Evolutionary conservation across 2,888 invertebrate genomes (phyloP).

Genomic region (Stenodera caucasica): DNA sequence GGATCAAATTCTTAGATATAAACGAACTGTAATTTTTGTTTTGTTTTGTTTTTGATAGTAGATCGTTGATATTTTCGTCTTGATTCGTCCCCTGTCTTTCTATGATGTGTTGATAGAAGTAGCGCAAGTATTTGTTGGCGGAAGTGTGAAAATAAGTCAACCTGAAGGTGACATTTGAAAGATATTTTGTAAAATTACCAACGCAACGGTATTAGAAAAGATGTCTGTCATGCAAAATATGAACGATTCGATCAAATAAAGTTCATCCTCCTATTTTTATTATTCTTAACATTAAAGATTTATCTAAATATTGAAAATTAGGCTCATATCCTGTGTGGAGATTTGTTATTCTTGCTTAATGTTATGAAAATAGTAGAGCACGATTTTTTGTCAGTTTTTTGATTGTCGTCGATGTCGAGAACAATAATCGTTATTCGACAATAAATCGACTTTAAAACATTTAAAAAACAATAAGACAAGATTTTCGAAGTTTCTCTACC

Average conservation of each 20-base stretch:
- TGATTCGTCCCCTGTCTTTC: not conserved
- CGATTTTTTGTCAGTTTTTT: not conserved
- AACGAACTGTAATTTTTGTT: no score
- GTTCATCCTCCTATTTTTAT: not conserved
- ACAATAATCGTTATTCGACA: not conserved
- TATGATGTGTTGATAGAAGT: not conserved
- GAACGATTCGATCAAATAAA: not conserved
- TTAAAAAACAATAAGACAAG: no score
- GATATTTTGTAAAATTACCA: constrained; percentile 15
- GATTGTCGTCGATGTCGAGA: not conserved
- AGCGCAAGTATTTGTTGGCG: constrained; percentile 15
- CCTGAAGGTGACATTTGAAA: constrained; percentile 42
- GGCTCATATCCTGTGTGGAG: not conserved
- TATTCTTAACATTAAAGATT: not conserved
- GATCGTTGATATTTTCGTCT: not conserved
- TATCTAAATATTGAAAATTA: not conserved
- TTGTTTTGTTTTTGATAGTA: not conserved
- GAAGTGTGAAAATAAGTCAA: constrained; percentile 43
- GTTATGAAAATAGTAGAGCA: not conserved
- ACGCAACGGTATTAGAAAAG: not conserved
- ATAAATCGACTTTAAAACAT: not conserved
- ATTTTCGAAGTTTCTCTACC: no score
- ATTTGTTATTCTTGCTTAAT: constrained; percentile 6
- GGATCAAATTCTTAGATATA: no score
- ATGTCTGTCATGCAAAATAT: not conserved